Evolutionary conservation across 2,797 vertebrate genomes (phyloP), one percentile per base, ranked within the genome.

Genomic region (Octomys mimax): DNA sequence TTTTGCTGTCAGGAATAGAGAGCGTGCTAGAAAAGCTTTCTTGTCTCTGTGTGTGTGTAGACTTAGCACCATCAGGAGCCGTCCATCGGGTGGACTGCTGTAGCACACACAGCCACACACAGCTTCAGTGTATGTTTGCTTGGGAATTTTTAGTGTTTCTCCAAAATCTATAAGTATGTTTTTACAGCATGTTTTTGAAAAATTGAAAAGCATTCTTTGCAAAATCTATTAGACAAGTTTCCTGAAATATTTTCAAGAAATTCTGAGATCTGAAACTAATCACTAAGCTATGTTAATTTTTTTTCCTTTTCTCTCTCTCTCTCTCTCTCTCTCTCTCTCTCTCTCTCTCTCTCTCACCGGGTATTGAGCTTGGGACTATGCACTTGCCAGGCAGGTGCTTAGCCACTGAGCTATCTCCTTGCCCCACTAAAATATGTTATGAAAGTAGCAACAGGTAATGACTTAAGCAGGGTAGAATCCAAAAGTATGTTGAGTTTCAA

Each of bases 221-320:
- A 93, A 86, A 85, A 95, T 31, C 31, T 62, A 87, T 79, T 89
- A 87, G 39, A 39, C 39, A 90, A 59, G 83, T 61, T 87, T 94
- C 54, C 59, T 49, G 16, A 87, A 92, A 83, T 9, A 86, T 57
- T 96, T 26, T 73, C 28, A 54, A 73, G 52, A n/a, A 22, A 87
- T 71, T 75, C 26, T 39, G n/a, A 54, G 42, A 54, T 79, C 54
- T 89, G 39, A 94, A 93, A 73, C 39, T 49, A 89, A 70, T 87
- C n/a, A 68, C 26, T 86, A 73, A 87, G 92, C 87, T 71, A 13
- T 73, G 16, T 61, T 64, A 80, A 12, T 52, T 52, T 10, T 52
- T 52, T 52, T 52, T 52, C 11, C 12, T 52, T 52, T 49, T 49
- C 49, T 49, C 11, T 49, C 49, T 49, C 11, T 11, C 49, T 49